These are phyloP conservation scores for Drosophila auraria DNA, from an alignment of 1,140 invertebrate genomes.

Conservation along the genomic window DNA sequence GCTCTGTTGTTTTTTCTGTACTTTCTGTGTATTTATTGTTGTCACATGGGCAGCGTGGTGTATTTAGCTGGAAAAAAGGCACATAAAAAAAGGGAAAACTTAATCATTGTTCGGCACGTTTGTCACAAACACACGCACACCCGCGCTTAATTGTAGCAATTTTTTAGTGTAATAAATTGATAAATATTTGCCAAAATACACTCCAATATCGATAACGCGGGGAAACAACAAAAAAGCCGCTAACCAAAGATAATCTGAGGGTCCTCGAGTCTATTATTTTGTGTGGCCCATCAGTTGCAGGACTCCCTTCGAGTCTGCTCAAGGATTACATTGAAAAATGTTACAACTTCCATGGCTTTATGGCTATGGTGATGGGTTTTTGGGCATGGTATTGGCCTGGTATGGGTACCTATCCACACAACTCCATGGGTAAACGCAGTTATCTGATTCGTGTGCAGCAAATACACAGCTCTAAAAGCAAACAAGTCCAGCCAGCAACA, in stretches of 20 bases:
- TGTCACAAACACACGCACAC: slow-evolving; percentile 34
- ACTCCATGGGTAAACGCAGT: slow-evolving; percentile 6
- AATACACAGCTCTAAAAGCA: slow-evolving; percentile 48
- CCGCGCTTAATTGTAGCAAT: slow-evolving; percentile 71
- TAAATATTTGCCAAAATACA: slow-evolving; percentile 76
- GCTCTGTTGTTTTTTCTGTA: not conserved
- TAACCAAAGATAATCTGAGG: slow-evolving; percentile 10
- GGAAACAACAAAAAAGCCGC: slow-evolving; percentile 6
- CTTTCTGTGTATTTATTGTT: slow-evolving; percentile 25
- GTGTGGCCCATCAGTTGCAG: slow-evolving; percentile 20
- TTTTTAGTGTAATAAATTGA: slow-evolving; percentile 80
- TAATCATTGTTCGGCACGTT: slow-evolving; percentile 77
- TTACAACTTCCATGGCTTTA: slow-evolving; percentile 9
- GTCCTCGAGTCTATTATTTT: slow-evolving; percentile 1
- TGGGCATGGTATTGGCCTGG: too few species aligned
- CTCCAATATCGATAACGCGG: slow-evolving; percentile 52
- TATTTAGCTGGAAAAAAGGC: slow-evolving; percentile 40
- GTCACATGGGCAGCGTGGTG: slow-evolving; percentile 38
- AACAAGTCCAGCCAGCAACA: slow-evolving; percentile 39
- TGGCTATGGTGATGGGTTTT: not conserved
- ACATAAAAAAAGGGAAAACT: slow-evolving; percentile 49
- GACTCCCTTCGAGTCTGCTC: slow-evolving; percentile 6
- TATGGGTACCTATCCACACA: slow-evolving; percentile 20
- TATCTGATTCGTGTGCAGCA: slow-evolving; percentile 51
- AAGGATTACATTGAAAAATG: slow-evolving; percentile 43